These are phyloP conservation scores for Seira musarum DNA, from an alignment of 2,888 invertebrate genomes.

Conservation along the genomic window DNA sequence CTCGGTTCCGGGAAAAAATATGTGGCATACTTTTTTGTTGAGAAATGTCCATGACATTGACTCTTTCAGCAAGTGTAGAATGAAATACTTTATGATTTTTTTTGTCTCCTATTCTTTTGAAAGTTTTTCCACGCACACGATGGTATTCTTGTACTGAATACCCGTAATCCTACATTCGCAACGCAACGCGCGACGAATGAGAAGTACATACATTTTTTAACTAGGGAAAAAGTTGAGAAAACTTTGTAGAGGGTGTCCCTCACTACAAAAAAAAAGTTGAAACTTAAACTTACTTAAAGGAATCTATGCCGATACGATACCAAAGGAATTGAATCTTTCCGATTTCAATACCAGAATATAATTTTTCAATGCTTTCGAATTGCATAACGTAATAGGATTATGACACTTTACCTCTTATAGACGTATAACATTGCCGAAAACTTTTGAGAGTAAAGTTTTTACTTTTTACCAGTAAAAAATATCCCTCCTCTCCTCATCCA, in stretches of 20 bases:
- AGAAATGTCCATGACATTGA: slow-evolving; percentile 8
- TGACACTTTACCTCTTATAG: neutral
- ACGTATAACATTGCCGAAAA: neutral
- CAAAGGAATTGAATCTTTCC: neutral
- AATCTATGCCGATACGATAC: neutral
- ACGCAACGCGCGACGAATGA: slow-evolving; percentile 37
- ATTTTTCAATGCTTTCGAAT: neutral
- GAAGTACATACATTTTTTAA: too few species aligned
- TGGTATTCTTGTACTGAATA: slow-evolving; percentile 22
- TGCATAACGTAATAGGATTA: neutral
- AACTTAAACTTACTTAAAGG: neutral
- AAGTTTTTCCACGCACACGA: neutral
- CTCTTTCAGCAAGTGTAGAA: neutral
- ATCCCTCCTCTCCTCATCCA: too few species aligned
- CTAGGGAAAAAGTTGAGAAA: slow-evolving; percentile 32
- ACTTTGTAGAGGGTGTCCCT: slow-evolving; percentile 20
- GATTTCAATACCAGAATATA: neutral
- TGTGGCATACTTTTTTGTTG: too few species aligned
- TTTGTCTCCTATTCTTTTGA: slow-evolving; percentile 6
- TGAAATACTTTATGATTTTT: neutral
- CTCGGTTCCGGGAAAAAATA: too few species aligned
- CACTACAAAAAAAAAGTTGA: neutral
- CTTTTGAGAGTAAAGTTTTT: neutral
- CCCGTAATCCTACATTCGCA: slow-evolving; percentile 40
- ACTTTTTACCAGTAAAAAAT: neutral